phyloP scores from a whole-genome alignment of 2,113 vertebrate genomes.

The Numida meleagris region DNA sequence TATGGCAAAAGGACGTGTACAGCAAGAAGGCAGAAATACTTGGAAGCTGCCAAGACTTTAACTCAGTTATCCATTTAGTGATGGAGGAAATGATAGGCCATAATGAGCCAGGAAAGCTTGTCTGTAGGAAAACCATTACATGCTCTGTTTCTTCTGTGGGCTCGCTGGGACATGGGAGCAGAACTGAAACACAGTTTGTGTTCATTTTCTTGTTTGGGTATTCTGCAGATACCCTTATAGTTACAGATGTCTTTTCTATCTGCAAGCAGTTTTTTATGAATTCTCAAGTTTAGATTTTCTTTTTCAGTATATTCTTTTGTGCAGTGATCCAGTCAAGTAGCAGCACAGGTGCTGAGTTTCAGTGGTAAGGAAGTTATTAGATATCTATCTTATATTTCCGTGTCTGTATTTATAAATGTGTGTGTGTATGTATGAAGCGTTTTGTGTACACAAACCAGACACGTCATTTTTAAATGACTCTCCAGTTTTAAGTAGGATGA shows the following conservation, averaged over 20 bases:
- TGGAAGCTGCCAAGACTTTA: not conserved
- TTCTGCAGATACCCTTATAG: not conserved
- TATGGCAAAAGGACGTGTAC: not conserved
- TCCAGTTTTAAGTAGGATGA: not conserved
- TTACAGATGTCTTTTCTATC: not conserved
- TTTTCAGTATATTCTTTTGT: not conserved
- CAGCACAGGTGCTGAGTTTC: not conserved
- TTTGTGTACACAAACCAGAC: not conserved
- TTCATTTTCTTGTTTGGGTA: not conserved
- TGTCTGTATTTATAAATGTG: not conserved
- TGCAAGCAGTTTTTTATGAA: not conserved
- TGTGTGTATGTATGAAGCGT: not conserved
- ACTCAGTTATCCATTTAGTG: not conserved
- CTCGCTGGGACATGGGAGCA: not conserved
- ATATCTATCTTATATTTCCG: not conserved
- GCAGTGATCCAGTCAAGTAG: not conserved
- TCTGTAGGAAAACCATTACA: slow-evolving; percentile 16
- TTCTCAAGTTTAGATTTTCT: not conserved
- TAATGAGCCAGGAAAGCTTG: slow-evolving; percentile 30
- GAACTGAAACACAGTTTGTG: not conserved
- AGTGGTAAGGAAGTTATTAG: not conserved
- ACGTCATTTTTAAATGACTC: not conserved
- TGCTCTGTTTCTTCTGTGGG: not conserved
- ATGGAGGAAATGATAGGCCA: not conserved
- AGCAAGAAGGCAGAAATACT: not conserved